Conservation (phyloP, 2,797 vertebrate species). For the Sebastes dallii region DNA sequence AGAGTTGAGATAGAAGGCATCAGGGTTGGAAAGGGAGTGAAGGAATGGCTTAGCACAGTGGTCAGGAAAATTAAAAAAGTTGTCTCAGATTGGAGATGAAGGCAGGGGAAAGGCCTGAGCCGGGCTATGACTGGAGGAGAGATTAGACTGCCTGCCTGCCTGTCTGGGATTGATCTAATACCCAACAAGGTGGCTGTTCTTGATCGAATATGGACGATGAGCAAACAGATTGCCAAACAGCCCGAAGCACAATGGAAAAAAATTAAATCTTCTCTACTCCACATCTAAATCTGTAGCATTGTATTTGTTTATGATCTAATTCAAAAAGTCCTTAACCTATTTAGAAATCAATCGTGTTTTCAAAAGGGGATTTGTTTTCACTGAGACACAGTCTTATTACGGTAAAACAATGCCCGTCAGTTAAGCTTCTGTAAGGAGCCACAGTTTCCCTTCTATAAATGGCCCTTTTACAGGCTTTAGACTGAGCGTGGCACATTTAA, state of each 20-base stretch:
- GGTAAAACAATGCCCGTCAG: constrained; percentile 47
- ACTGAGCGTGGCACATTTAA: constrained; percentile 50
- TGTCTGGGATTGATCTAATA: constrained; percentile 56
- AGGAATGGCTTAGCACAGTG: neutral
- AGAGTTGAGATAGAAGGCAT: neutral
- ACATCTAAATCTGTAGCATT: constrained; percentile 15
- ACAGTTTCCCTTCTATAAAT: constrained; percentile 46
- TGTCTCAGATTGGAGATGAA: neutral
- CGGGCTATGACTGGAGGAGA: constrained; percentile 7
- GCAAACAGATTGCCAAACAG: constrained; percentile 29
- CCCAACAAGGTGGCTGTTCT: constrained; percentile 40
- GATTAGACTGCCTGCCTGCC: constrained; percentile 46
- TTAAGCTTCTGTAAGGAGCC: constrained; percentile 42
- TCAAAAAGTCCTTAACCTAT: constrained; percentile 53
- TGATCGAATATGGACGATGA: constrained; percentile 52
- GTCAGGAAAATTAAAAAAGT: constrained; percentile 15
- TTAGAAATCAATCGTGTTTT: constrained; percentile 59
- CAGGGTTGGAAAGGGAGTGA: neutral
- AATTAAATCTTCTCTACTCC: constrained; percentile 16
- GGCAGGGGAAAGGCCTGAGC: neutral
- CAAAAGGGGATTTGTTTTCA: constrained; percentile 48
- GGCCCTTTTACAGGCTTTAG: constrained; percentile 53
- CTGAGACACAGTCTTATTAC: constrained; percentile 36
- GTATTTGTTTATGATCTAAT: constrained; percentile 56
- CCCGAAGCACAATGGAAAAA: constrained; percentile 17